Evolutionary conservation across 2,113 vertebrate species (phyloP).

Genomic region (Phycodurus eques): DNA sequence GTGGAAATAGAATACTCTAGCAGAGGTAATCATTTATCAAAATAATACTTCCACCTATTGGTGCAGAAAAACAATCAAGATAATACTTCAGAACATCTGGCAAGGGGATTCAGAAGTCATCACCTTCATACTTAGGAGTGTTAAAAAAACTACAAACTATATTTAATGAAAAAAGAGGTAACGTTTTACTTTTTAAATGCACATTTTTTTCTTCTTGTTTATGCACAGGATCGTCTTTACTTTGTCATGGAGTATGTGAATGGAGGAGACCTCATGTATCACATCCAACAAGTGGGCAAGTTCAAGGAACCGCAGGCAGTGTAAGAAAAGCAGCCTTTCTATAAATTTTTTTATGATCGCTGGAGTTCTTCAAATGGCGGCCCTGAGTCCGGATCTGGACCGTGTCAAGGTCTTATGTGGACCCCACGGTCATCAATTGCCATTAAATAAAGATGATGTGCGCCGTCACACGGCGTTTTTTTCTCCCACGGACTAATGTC

Average conservation of each 20-base stretch:
- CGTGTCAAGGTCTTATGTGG: too few relatives aligned
- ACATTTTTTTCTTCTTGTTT: not conserved
- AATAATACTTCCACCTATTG: not conserved
- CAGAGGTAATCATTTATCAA: not conserved
- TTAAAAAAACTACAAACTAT: not conserved
- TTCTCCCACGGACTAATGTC: too few relatives aligned
- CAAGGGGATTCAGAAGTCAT: not conserved
- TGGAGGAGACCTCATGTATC: slow-evolving; percentile 96
- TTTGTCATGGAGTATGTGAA: slow-evolving; percentile 98
- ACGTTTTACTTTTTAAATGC: not conserved
- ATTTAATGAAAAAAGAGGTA: not conserved
- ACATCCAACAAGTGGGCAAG: slow-evolving; percentile 95
- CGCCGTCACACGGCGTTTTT: too few relatives aligned
- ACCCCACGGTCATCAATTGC: too few relatives aligned
- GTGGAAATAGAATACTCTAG: too few relatives aligned
- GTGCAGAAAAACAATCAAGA: not conserved
- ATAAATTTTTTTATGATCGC: not conserved
- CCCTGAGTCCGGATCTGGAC: too few relatives aligned
- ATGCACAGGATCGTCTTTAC: slow-evolving; percentile 88
- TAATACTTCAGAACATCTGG: not conserved
- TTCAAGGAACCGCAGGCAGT: slow-evolving; percentile 97
- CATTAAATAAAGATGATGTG: too few relatives aligned
- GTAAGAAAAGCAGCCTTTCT: slow-evolving; percentile 71
- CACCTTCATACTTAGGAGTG: not conserved
- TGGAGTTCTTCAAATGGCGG: not conserved